Conservation (phyloP, 30 jellyfish, hydroid and myxozoan species). For the Turritopsis dohrnii region DNA sequence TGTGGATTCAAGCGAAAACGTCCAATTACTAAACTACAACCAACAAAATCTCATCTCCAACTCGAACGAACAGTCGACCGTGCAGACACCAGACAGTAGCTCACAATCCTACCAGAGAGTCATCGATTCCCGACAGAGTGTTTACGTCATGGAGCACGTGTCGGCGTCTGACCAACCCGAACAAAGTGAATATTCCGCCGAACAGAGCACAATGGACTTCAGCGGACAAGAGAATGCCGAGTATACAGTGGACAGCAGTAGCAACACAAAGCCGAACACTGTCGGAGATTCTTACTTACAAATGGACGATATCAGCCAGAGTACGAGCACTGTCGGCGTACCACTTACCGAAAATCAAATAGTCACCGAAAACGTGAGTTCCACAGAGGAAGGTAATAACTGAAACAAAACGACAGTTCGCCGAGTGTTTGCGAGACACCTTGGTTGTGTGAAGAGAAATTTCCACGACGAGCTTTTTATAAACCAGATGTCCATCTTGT, state of each 20-base stretch:
- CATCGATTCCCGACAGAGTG: conserved; percentile 30
- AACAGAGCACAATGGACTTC: conserved; percentile 23
- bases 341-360: neutral
- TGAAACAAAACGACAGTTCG: neutral
- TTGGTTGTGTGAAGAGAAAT: neutral
- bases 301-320: conserved; percentile 28
- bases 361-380: conserved; percentile 4
- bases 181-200: conserved; percentile 5
- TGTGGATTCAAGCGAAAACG: conserved; percentile 26
- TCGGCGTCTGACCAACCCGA: conserved; percentile 33
- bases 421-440: too few species aligned
- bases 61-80: conserved; percentile 10
- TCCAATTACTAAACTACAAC: neutral
- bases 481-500: neutral
- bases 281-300: conserved; percentile 21
- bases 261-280: neutral
- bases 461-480: neutral
- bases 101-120: conserved; percentile 33
- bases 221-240: conserved; percentile 14
- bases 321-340: conserved; percentile 8
- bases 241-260: conserved; percentile 37
- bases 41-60: conserved; percentile 9
- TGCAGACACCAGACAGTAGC: conserved; percentile 44
- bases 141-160: conserved; percentile 37
- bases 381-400: neutral